Evolutionary conservation across 2,797 vertebrate genomes (phyloP), one percentile per base, ranked within the genome.

Genomic region (Galagoides demidoff): DNA sequence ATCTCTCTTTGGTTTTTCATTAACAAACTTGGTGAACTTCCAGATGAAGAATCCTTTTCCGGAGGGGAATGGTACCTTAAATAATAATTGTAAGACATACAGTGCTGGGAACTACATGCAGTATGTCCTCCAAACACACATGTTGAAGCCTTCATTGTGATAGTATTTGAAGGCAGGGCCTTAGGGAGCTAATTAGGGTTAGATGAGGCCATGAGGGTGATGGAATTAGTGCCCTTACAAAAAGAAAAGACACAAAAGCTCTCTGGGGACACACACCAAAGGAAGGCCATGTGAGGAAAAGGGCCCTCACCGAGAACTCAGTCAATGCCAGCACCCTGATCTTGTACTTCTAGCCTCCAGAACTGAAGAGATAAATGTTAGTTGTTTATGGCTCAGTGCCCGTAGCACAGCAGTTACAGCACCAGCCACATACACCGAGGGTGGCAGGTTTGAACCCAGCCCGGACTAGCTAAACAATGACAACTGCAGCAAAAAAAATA

Each of bases 21-120:
- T 19, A 29, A 45, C n/a, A 98, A 98, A 95, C 98, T 98, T 85
- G 97, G 83, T 39, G 97, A 96, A 27, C 88, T 95, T 88, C 97
- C 98, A 86, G 92, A 97, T 20, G 97, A 95, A 66, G 98, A 98
- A 49, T 99, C 99, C 97, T 99, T 99, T 96, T 99, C 99, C 10
- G 98, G 99, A 68, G 99, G 99, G 95, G 99, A 99, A 92, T 96
- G 96, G 92, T 96, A 94, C 98, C 99, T 99, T 96, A 71, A 97
- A 95, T 29, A 95, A 74, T 0, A 79, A 52, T 77, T 31, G 7
- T n/a, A 4, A 5, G 17, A 17, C 43, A 19, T 14, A 19, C 2
- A n/a, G 74, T 77, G 57, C 64, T 76, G 16, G 14, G 52, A 70
- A 20, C n/a, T 3, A 8, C 70, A 17, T 9, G 20, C 25, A 3